phyloP scores from a whole-genome alignment of 64 coral and sea anemone genomes.

The Exaiptasia diaphana region DNA sequence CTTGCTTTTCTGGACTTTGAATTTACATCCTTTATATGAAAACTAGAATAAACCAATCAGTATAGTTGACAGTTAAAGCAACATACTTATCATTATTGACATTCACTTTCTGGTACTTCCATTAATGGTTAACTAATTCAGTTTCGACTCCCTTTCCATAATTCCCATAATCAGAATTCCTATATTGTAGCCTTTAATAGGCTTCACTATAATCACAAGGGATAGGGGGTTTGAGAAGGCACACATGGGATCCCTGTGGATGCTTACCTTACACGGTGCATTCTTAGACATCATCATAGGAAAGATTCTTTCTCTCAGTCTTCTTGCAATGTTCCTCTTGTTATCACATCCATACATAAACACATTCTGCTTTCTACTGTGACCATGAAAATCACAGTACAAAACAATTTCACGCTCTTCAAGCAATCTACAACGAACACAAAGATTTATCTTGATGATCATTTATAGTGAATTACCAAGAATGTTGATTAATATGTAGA shows the following conservation, averaged over 20 bases:
- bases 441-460: neutral
- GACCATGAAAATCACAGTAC: conserved; percentile 91
- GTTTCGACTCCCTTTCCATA: too few relatives aligned
- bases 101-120: too few relatives aligned
- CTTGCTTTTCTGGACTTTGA: conserved; percentile 95
- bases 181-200: too few relatives aligned
- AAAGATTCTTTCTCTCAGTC: conserved; percentile 75
- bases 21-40: conserved; percentile 83
- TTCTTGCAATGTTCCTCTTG: conserved; percentile 48
- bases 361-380: conserved; percentile 91
- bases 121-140: too few relatives aligned
- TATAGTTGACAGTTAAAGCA: too few relatives aligned
- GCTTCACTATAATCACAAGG: too few relatives aligned
- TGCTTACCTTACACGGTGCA: conserved; percentile 61
- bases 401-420: conserved; percentile 76
- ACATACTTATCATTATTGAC: too few relatives aligned
- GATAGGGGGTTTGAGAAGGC: too few relatives aligned
- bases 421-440: conserved; percentile 35
- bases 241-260: too few relatives aligned
- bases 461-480: neutral
- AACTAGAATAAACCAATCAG: conserved; percentile 59
- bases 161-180: too few relatives aligned
- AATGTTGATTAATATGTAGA: neutral
- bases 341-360: conserved; percentile 98
- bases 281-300: conserved; percentile 93